Base-by-base conservation (phyloP, 2,113 vertebrate species). In the Choloepus hoffmanni region DNA sequence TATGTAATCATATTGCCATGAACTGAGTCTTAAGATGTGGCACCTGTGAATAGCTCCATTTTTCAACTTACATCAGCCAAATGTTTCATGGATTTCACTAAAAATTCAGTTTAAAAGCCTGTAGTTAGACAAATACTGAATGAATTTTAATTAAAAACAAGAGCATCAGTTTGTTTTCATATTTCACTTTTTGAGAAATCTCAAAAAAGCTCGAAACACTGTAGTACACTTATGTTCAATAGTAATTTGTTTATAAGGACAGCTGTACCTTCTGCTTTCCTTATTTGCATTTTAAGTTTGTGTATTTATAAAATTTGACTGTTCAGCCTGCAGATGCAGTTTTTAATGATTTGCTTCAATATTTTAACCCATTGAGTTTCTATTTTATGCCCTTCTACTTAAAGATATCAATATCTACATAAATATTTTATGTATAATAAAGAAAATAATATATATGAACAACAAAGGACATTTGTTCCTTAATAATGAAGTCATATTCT, bases 191-290 rank as follows among this genome's bases (percentile, higher is more conserved):
- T 90, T n/a, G 16, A 82, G 79, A 90, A 91, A 78, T 85, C 62
- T n/a, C 70, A 93, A 92, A 90, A 6, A n/a, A 36, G 50, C 85
- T 72, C 83, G 74, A 90, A 95, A 76, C 67, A 48, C 30, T 58
- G 79, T 81, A 95, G 72, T 67, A 77, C 10, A 89, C 72, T 55
- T 85, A 2, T 85, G 28, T 68, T 95, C 26, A 45, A 87, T 50
- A 95, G 96, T 93, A 85, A 86, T 97, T 97, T 98, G 83, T 96
- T 95, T 98, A 74, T 14, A 85, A 78, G 53, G 30, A 92, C 74
- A 97, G 65, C 85, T 89, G 77, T 68, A 18, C 53, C 92, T 84
- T 68, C 43, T 92, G 40, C 62, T 97, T 87, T 91, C 67, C 48
- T 81, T 90, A 96, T 96, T 96, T 96, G n/a, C 53, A 89, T 96